phyloP scores from a whole-genome alignment of 2,113 vertebrate genomes.

The Upupa epops region DNA sequence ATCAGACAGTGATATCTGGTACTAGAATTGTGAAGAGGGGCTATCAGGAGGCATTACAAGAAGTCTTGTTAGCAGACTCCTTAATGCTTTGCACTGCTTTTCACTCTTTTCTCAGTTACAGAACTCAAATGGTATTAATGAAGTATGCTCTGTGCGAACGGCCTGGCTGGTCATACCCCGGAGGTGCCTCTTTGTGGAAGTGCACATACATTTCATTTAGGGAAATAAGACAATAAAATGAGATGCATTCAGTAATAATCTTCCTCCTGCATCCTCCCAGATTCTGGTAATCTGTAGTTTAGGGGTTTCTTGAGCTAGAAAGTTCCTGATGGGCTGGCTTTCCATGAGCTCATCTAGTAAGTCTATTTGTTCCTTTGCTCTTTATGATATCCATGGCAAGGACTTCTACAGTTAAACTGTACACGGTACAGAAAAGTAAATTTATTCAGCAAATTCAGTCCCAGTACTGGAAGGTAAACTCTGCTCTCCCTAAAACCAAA shows the following conservation, averaged over 20 bases:
- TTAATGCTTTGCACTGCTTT: not conserved
- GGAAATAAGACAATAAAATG: not conserved
- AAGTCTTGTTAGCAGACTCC: not conserved
- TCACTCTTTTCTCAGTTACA: not conserved
- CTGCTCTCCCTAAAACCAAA: not conserved
- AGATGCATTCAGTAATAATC: not conserved
- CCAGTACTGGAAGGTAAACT: not conserved
- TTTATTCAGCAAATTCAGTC: not conserved
- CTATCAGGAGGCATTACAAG: not conserved
- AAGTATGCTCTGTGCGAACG: not conserved
- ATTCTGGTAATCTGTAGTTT: conserved; percentile 9
- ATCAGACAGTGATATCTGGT: not conserved
- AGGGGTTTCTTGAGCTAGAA: not conserved
- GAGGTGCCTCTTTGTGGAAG: not conserved
- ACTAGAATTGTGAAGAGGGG: not conserved
- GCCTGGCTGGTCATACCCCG: not conserved
- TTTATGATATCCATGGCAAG: not conserved
- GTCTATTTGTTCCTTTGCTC: not conserved
- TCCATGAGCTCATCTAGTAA: not conserved
- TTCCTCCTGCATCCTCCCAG: not conserved
- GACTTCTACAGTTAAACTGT: not conserved
- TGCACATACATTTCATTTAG: not conserved
- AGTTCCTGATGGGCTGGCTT: conserved; percentile 11
- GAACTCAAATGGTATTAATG: not conserved
- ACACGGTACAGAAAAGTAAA: not conserved